Conservation (phyloP, 2,113 vertebrate genomes). For the Nettapus auritus region DNA sequence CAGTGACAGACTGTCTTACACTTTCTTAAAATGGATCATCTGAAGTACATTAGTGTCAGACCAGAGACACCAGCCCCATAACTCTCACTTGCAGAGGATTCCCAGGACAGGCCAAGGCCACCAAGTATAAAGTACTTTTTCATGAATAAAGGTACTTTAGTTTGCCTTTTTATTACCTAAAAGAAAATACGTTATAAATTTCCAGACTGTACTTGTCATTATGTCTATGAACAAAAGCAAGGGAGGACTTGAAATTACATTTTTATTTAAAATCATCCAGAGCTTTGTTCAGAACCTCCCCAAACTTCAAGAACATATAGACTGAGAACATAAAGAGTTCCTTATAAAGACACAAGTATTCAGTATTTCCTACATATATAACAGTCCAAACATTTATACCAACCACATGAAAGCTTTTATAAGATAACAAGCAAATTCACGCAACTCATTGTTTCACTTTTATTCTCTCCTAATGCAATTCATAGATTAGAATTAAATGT, state of each 20-base stretch:
- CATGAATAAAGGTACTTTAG: background rate
- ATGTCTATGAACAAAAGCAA: background rate
- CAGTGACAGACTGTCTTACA: background rate
- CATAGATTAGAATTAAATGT: background rate
- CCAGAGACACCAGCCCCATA: background rate
- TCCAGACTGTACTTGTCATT: background rate
- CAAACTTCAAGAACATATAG: background rate
- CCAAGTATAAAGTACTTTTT: background rate
- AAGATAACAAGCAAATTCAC: background rate
- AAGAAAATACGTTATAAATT: background rate
- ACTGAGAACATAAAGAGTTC: background rate
- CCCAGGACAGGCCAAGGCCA: background rate
- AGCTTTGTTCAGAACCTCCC: background rate
- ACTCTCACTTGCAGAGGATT: background rate
- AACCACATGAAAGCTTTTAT: background rate
- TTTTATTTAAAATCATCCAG: background rate
- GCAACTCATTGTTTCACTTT: background rate
- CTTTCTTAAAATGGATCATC: background rate
- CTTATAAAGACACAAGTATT: background rate
- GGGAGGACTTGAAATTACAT: background rate
- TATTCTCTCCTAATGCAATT: background rate
- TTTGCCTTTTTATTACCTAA: background rate
- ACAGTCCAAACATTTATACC: background rate
- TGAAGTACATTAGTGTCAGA: background rate
- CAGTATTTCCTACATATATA: background rate